These are phyloP conservation scores for Idaea straminata DNA, from an alignment of 2,888 invertebrate species.

Conservation along the genomic window DNA sequence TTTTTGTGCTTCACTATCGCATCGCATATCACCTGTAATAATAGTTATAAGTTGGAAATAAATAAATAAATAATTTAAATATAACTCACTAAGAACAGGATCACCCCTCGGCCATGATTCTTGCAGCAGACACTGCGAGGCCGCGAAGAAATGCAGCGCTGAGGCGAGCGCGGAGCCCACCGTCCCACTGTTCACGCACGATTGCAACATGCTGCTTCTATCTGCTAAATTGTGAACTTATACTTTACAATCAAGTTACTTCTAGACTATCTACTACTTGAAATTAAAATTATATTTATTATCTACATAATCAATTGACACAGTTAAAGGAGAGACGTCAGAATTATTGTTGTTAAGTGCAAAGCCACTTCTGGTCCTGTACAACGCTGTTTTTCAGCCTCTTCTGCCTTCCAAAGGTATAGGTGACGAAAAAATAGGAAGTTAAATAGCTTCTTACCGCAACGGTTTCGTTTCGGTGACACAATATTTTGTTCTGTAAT, in stretches of 20 bases:
- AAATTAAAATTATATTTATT: not conserved
- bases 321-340: no score
- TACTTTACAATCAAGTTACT: no score
- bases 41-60: no score
- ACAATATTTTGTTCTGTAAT: not conserved
- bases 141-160: constrained; percentile 62
- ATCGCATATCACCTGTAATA: no score
- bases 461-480: no score
- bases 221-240: not conserved
- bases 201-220: constrained; percentile 10
- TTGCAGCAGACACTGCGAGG: constrained; percentile 54
- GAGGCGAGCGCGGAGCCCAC: constrained; percentile 45
- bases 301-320: no score
- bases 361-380: no score
- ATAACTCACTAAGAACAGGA: constrained; percentile 38
- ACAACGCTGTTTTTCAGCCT: not conserved
- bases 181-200: constrained; percentile 29
- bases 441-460: no score
- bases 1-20: no score
- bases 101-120: constrained; percentile 54
- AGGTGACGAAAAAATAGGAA: no score
- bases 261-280: not conserved
- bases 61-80: not conserved
- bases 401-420: not conserved
- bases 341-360: no score